Conservation (phyloP, 2,797 vertebrate species). For the Falco cherrug region DNA sequence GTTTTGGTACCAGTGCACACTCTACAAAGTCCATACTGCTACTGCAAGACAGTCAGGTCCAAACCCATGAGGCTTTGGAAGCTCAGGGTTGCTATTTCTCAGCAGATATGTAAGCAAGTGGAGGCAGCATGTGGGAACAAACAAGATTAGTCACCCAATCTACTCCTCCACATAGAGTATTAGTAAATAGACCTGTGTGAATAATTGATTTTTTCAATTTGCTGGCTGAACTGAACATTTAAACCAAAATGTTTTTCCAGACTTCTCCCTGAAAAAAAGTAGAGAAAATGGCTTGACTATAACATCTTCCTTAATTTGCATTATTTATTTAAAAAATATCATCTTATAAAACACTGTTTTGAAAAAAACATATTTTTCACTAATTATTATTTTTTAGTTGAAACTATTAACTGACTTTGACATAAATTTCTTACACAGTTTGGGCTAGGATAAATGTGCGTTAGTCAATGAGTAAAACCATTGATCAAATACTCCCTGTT, state of each 20-base stretch:
- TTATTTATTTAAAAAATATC: neutral
- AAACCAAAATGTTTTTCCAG: slow-evolving; percentile 23
- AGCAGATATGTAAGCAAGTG: neutral
- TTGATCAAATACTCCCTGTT: neutral
- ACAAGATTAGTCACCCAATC: slow-evolving; percentile 34
- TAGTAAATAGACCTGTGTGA: slow-evolving; percentile 21
- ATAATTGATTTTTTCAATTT: slow-evolving; percentile 36
- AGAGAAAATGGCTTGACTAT: neutral
- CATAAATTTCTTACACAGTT: slow-evolving; percentile 7
- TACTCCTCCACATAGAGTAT: neutral
- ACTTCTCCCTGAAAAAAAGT: slow-evolving; percentile 13
- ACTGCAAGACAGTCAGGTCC: neutral
- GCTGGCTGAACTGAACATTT: neutral
- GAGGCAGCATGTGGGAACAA: neutral
- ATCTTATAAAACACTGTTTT: neutral
- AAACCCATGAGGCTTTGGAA: neutral
- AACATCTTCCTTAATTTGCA: neutral
- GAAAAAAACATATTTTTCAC: neutral
- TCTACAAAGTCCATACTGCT: neutral
- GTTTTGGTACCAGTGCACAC: neutral
- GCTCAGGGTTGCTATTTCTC: neutral
- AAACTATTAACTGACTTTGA: neutral
- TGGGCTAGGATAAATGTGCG: neutral
- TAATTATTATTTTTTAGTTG: slow-evolving; percentile 16
- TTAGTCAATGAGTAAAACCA: slow-evolving; percentile 6